Percentiles rank a stretch among this genome's conserved stretches.
These are phyloP conservation scores for Leucoma salicis DNA, from an alignment of 2,888 invertebrate species.

Conservation along the genomic window DNA sequence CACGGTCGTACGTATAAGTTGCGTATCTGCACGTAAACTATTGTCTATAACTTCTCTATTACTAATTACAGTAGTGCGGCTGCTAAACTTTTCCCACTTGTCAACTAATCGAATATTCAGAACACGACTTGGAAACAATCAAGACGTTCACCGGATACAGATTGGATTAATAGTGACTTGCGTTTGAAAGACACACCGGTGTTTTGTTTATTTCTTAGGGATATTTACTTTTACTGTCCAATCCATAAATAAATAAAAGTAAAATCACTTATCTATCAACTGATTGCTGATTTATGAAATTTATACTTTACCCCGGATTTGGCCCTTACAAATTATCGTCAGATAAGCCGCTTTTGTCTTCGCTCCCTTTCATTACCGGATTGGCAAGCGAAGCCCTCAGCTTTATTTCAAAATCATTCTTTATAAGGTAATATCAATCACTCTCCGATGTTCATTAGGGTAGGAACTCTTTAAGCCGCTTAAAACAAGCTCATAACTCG, in stretches of 20 bases:
- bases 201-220: constrained; percentile 10
- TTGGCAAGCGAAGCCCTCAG: constrained; percentile 18
- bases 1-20: too few species aligned
- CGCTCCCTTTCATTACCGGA: constrained; percentile 21
- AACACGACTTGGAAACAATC: constrained; percentile 68
- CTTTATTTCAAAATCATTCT: constrained; percentile 24
- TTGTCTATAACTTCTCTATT: constrained; percentile 33
- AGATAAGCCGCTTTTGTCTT: constrained; percentile 19
- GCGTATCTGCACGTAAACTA: constrained; percentile 8
- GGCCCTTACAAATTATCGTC: constrained; percentile 12
- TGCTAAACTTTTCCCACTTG: constrained; percentile 30
- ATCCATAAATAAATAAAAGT: background rate
- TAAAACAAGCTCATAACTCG: constrained; percentile 47
- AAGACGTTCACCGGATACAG: constrained; percentile 55
- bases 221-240: constrained; percentile 10
- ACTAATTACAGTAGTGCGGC: constrained; percentile 41
- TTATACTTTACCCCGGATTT: background rate
- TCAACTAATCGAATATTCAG: constrained; percentile 49
- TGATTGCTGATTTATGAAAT: background rate
- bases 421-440: constrained; percentile 32
- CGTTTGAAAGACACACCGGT: constrained; percentile 41
- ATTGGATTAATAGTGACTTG: constrained; percentile 56
- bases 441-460: constrained; percentile 38
- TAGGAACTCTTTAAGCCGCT: constrained; percentile 43
- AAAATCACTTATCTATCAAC: background rate